Percentiles rank a stretch among this genome's conserved stretches.
phyloP scores from a whole-genome alignment of 2,888 invertebrate species.

The Drosophila prostipennis region DNA sequence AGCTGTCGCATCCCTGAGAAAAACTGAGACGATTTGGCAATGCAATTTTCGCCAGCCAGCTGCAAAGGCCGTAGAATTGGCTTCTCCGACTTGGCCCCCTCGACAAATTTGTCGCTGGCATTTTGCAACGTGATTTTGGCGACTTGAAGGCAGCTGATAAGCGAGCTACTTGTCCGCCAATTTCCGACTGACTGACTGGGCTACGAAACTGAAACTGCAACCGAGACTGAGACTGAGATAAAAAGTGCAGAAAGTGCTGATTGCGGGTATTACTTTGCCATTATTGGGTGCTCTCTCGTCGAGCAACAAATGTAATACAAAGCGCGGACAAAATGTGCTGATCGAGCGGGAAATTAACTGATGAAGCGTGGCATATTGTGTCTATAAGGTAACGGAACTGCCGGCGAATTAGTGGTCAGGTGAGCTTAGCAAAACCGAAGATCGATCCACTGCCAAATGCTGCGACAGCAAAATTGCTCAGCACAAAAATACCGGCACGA shows the following conservation, averaged over 20 bases:
- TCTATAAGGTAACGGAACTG: constrained; percentile 58
- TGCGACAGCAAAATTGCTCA: constrained; percentile 30
- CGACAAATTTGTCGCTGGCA: constrained; percentile 50
- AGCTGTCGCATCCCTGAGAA: constrained; percentile 1
- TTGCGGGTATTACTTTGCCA: constrained; percentile 36
- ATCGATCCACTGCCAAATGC: constrained; percentile 29
- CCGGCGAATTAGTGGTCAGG: constrained; percentile 17
- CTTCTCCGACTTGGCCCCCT: constrained; percentile 5
- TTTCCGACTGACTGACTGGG: constrained; percentile 25
- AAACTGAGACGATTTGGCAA: constrained; percentile 32
- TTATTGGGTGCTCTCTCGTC: constrained; percentile 1
- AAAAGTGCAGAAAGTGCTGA: constrained; percentile 55
- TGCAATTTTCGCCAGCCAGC: constrained; percentile 43
- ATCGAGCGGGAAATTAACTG: constrained; percentile 69
- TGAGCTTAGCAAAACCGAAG: constrained; percentile 12
- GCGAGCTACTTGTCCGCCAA: constrained; percentile 31
- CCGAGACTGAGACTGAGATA: constrained; percentile 4
- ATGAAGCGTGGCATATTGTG: constrained; percentile 69
- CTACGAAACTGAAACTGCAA: constrained; percentile 1
- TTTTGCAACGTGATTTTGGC: constrained; percentile 61
- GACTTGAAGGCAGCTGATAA: constrained; percentile 49
- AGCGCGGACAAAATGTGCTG: constrained; percentile 59
- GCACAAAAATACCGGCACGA: constrained; percentile 42
- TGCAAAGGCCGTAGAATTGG: constrained; percentile 7
- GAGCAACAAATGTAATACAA: constrained; percentile 58